Conservation (phyloP, 2,113 vertebrate species). For the chimpanzee (Pan troglodytes) region NHGRI_mPanTro3-v2.1_pri NC_072410.2:112279001-112279500, state of each 20-base stretch:
- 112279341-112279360: neutral
- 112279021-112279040: neutral
- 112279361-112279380: neutral
- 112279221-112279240: neutral
- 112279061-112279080: neutral
- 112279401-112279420: neutral
- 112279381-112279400: neutral
- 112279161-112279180: neutral
- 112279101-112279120: neutral
- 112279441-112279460: neutral
- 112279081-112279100: no score
- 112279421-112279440: neutral
- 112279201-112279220: fast-evolving
- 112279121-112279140: neutral
- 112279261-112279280: neutral
- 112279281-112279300: neutral
- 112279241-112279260: neutral
- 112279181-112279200: neutral
- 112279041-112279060: neutral
- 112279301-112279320: neutral
- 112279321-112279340: neutral
- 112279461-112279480: neutral
- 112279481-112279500: neutral
- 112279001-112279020: neutral
- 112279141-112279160: neutral